Percentiles rank a stretch among this genome's conserved stretches.
Conservation (phyloP, 2,113 vertebrate genomes). For the Willisornis vidua region DNA sequence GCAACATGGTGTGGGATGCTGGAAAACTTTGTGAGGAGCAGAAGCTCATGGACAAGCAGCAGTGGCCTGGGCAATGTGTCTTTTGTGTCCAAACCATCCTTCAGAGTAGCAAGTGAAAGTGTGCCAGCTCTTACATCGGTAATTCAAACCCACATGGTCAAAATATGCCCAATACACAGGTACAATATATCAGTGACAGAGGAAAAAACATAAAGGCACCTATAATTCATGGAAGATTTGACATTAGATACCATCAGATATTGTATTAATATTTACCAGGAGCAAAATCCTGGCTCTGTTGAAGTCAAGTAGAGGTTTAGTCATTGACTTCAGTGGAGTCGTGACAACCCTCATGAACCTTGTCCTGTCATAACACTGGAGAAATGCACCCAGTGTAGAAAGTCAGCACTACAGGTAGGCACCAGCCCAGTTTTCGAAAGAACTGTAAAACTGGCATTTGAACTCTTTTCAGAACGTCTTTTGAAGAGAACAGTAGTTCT, state of each 20-base stretch:
- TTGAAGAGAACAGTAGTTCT: background rate
- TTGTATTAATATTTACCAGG: background rate
- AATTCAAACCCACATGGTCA: background rate
- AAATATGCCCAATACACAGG: background rate
- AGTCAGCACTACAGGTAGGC: background rate
- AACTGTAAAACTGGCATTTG: background rate
- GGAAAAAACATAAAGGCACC: background rate
- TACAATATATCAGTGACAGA: background rate
- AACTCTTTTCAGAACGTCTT: background rate
- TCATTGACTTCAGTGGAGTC: background rate
- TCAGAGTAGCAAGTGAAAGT: background rate
- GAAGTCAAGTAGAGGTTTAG: background rate
- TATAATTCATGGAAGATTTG: background rate
- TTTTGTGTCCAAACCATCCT: background rate
- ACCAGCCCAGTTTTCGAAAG: background rate
- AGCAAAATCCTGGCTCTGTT: background rate
- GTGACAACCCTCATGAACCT: background rate
- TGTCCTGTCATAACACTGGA: background rate
- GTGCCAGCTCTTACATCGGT: background rate
- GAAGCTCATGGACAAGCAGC: background rate
- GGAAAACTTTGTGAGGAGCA: background rate
- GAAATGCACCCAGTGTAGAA: background rate
- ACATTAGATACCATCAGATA: background rate
- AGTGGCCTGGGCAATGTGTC: background rate
- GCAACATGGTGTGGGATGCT: background rate